These are phyloP conservation scores for Spodoptera littoralis DNA, from an alignment of 2,888 invertebrate genomes.

Conservation along the genomic window DNA sequence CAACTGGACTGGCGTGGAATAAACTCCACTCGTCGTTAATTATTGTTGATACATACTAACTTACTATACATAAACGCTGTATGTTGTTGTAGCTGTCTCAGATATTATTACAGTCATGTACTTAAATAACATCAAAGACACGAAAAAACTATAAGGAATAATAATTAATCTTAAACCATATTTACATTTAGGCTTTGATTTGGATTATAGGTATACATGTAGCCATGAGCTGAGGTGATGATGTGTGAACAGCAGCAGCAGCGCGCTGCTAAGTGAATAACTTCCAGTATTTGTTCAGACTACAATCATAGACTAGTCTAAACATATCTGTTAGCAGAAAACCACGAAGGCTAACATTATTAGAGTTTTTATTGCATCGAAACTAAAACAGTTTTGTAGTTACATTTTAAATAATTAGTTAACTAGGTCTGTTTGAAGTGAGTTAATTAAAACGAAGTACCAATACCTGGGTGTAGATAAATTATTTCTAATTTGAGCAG, in stretches of 20 bases:
- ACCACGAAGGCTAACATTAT: too few species aligned
- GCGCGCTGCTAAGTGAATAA: too few species aligned
- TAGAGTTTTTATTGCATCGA: too few species aligned
- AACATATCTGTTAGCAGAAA: too few species aligned
- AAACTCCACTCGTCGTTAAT: slow-evolving; percentile 34
- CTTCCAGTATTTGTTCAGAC: too few species aligned
- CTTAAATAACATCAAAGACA: not conserved
- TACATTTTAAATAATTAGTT: not conserved
- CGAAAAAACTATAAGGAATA: not conserved
- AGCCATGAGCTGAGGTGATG: too few species aligned
- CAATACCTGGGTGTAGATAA: slow-evolving; percentile 20
- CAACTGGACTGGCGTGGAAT: slow-evolving; percentile 38
- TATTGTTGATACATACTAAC: slow-evolving; percentile 32
- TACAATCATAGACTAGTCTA: too few species aligned
- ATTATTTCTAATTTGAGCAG: slow-evolving; percentile 44
- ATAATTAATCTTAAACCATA: too few species aligned
- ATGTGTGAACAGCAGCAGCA: too few species aligned
- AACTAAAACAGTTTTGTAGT: too few species aligned
- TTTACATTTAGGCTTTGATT: too few species aligned
- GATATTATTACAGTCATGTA: slow-evolving; percentile 2
- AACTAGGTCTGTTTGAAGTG: slow-evolving; percentile 1
- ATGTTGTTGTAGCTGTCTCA: slow-evolving; percentile 26
- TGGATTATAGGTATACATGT: too few species aligned
- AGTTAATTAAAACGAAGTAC: slow-evolving; percentile 13
- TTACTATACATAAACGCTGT: slow-evolving; percentile 15